Base-by-base conservation (phyloP, 2,888 invertebrate genomes). In the Brachyopa scutellaris region DNA sequence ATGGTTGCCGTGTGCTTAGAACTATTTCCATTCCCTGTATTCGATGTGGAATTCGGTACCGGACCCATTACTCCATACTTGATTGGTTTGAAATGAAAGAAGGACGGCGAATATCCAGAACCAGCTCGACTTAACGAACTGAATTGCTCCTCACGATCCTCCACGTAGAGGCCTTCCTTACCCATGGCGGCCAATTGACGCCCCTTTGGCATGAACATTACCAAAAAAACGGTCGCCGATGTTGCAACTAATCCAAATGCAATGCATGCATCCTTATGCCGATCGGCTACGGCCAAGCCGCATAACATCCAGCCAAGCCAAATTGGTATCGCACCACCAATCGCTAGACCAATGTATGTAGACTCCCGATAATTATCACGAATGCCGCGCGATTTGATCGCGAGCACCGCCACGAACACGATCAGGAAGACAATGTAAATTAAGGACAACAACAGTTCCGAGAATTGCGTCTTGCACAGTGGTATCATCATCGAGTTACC, bases 181-280 rank as follows among this genome's bases (percentile, higher is more conserved):
- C 97, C 97, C 92, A 97, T 94, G 51, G 97, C 97, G 0, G 97
- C 97, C 87, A 98, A 91, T 87, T 98, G 97, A 38, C 97, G 92
- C 26, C 97, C 97, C 91, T 96, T 97, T 29, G 97, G 95, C 91
- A 97, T 95, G 90, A 98, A 98, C 97, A 98, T 97, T 70, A 97
- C 94, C 86, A 97, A 93, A 91, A 98, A 97, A 61, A 97, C 95
- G 47, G 97, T 94, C 8, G 95, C 93, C 84, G 97, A 95, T 11
- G 96, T 97, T 66, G 95, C 93, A 49, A 97, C 93, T 85, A 98
- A 92, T 0, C 98, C 98, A 86, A 96, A 97, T 17, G 97, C 97
- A 64, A 97, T 93, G 91, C 97, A 97, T 9, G 97, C 97, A 90
- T 97, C 96, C 85, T 95, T 93, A 88, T 96, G 95, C 84, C 94